Conservation (phyloP, 2,888 invertebrate genomes). For the Habroteleia sp. region DNA sequence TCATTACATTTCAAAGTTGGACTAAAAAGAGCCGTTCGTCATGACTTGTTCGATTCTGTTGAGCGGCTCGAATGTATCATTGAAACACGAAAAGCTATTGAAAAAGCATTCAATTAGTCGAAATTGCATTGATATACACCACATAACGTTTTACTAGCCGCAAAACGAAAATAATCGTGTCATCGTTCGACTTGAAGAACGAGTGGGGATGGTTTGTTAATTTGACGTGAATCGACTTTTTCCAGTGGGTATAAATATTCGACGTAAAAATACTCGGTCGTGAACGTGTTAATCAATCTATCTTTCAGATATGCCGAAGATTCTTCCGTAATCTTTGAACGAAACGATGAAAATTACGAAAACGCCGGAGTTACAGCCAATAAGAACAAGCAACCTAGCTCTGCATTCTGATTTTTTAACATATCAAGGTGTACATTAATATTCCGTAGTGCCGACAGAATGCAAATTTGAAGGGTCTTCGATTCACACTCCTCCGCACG, state of each 20-base stretch:
- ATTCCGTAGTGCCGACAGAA: slow-evolving; percentile 67
- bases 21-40: slow-evolving; percentile 11
- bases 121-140: slow-evolving; percentile 32
- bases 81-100: slow-evolving; percentile 36
- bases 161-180: slow-evolving; percentile 39
- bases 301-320: slow-evolving; percentile 40
- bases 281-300: slow-evolving; percentile 54
- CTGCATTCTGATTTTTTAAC: slow-evolving; percentile 67
- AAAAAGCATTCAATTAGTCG: slow-evolving; percentile 42
- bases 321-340: slow-evolving; percentile 46
- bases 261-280: slow-evolving; percentile 31
- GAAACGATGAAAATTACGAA: slow-evolving; percentile 36
- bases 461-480: slow-evolving; percentile 67
- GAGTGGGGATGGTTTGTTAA: slow-evolving; percentile 49
- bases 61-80: slow-evolving; percentile 25
- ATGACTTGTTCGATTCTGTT: slow-evolving; percentile 3
- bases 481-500: slow-evolving; percentile 50
- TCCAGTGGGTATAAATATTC: slow-evolving; percentile 43
- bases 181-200: slow-evolving; percentile 43
- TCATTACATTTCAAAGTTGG: background rate
- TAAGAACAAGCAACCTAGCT: slow-evolving; percentile 28
- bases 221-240: slow-evolving; percentile 42
- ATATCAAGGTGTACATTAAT: slow-evolving; percentile 67
- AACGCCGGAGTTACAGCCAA: slow-evolving; percentile 34
- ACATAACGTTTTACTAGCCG: slow-evolving; percentile 32